A percentile compares a stretch with the other conserved stretches of the same genome.
phyloP scores from a whole-genome alignment of 2,797 vertebrate species.

The Intellagama lesueurii region DNA sequence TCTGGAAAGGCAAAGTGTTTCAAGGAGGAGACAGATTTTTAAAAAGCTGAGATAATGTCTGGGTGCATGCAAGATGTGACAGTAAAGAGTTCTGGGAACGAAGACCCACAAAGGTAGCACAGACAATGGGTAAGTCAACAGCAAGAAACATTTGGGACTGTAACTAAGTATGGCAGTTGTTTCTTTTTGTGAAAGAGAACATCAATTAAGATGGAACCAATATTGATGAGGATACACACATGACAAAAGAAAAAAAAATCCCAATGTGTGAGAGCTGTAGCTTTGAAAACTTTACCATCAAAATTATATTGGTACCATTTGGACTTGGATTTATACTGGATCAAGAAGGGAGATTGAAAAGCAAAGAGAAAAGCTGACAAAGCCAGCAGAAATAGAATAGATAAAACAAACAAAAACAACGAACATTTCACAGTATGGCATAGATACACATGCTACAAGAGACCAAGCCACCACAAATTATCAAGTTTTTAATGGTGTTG shows the following conservation, averaged over 20 bases:
- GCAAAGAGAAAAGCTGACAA: not conserved
- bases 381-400: slow-evolving; percentile 32
- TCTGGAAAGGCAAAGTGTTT: slow-evolving; percentile 57
- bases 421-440: not conserved
- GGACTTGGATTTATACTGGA: slow-evolving; percentile 26
- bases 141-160: slow-evolving; percentile 63
- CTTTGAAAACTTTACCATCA: slow-evolving; percentile 35
- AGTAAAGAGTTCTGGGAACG: slow-evolving; percentile 69
- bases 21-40: slow-evolving; percentile 60
- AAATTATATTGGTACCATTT: slow-evolving; percentile 38
- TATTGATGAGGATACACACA: slow-evolving; percentile 42
- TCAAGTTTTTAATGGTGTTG: slow-evolving; percentile 13
- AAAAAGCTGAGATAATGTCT: slow-evolving; percentile 67
- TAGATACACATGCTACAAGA: not conserved
- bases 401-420: slow-evolving; percentile 37
- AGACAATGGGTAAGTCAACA: slow-evolving; percentile 66
- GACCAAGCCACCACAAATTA: slow-evolving; percentile 22
- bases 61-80: slow-evolving; percentile 61
- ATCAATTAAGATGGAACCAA: slow-evolving; percentile 43
- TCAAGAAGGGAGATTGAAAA: slow-evolving; percentile 35
- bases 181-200: slow-evolving; percentile 46
- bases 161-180: slow-evolving; percentile 55
- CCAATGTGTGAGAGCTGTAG: slow-evolving; percentile 24
- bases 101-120: slow-evolving; percentile 41
- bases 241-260: not conserved